These are phyloP conservation scores for Pundamilia nyererei DNA, from an alignment of 2,113 vertebrate genomes.

Conservation along the genomic window DNA sequence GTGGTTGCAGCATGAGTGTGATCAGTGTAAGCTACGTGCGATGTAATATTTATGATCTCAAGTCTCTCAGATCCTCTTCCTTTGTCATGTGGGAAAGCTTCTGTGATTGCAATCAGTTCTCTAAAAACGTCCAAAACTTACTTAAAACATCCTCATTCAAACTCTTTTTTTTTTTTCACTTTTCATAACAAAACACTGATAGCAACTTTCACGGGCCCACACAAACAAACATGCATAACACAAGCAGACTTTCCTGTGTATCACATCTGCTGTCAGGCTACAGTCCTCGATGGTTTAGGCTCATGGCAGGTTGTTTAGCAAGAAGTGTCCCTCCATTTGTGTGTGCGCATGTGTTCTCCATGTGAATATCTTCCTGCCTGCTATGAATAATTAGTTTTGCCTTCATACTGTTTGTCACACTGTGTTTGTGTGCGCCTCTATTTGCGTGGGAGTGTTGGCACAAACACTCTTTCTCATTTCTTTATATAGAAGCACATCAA, in stretches of 20 bases:
- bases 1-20: background rate
- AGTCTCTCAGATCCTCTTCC: background rate
- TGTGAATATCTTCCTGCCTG: background rate
- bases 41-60: background rate
- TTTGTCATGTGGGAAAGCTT: background rate
- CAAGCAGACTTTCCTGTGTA: background rate
- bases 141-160: background rate
- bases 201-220: background rate
- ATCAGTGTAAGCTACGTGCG: background rate
- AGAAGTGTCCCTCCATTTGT: background rate
- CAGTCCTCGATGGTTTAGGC: background rate
- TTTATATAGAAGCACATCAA: constrained; percentile 15
- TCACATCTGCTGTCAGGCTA: background rate
- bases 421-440: background rate
- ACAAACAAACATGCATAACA: background rate
- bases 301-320: background rate
- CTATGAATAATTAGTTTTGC: constrained; percentile 17
- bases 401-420: constrained; percentile 2
- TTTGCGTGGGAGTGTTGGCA: background rate
- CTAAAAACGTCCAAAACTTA: background rate
- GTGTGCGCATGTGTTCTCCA: background rate
- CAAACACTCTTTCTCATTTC: constrained; percentile 10
- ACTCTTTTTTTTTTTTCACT: background rate
- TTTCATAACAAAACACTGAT: background rate
- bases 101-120: background rate